Conservation (phyloP, 2,113 vertebrate genomes). For the Chunga burmeisteri region DNA sequence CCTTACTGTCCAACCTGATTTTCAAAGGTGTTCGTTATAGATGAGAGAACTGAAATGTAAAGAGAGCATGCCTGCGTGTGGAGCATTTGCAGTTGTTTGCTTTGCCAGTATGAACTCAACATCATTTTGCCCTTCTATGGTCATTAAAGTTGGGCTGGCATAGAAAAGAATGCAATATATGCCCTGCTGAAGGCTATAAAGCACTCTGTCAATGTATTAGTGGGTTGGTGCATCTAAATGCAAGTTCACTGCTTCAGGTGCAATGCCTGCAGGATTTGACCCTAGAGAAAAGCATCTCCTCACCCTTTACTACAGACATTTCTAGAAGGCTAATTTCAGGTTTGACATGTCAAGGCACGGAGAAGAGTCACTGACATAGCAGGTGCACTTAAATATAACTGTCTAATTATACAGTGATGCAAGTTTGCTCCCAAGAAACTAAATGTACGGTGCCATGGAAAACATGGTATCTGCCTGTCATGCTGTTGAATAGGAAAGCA, state of each 20-base stretch:
- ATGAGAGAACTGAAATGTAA: background rate
- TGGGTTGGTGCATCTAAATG: background rate
- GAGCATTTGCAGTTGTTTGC: background rate
- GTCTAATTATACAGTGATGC: slow-evolving; percentile 49
- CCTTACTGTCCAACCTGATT: background rate
- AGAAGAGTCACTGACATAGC: slow-evolving; percentile 52
- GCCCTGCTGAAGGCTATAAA: background rate
- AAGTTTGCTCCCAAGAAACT: slow-evolving; percentile 59
- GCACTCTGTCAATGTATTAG: background rate
- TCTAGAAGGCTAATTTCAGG: slow-evolving; percentile 51
- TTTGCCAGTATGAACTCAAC: background rate
- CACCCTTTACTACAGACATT: background rate
- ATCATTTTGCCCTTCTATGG: background rate
- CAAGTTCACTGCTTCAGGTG: background rate
- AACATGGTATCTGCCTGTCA: slow-evolving; percentile 3
- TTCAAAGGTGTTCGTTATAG: background rate
- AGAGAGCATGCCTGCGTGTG: background rate
- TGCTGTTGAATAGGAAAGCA: background rate
- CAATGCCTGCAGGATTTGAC: background rate
- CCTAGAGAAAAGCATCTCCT: background rate
- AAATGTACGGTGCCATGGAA: slow-evolving; percentile 39
- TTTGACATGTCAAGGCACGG: background rate
- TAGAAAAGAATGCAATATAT: background rate
- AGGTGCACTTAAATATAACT: slow-evolving; percentile 62
- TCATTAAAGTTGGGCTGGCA: background rate